Base-by-base conservation (phyloP, 2,113 vertebrate species). In the Mirounga angustirostris region DNA sequence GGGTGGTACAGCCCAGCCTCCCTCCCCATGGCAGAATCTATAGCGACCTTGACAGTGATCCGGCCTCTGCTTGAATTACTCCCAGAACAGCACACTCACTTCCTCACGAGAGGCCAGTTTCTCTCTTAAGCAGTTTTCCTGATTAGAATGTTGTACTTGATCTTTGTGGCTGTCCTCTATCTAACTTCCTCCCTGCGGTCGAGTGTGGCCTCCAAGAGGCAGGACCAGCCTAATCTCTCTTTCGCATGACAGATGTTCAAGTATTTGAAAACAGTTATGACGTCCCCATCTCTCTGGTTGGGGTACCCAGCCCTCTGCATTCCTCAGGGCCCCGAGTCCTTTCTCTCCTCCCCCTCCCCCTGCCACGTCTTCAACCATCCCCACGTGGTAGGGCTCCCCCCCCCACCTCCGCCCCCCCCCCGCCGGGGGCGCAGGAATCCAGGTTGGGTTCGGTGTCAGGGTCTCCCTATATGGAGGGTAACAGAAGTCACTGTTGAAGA, bases 351-450 rank as follows among this genome's bases (percentile, higher is more conserved):
- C 69, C 12, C 15, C 33, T n/a, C 69, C 26, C 26, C 40, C 7
- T 13, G 26, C 22, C 33, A 65, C 54, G 28, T 59, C 28, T 65
- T 26, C 73, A 40, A 6, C 46, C 15, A 46, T 69, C 8, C 14
- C 73, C 50, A 79, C 18, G 15, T 1, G 1, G 4, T 10, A 26
- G 12, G 43, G 7, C 14, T 40, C 54, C 69, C 3, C 14, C n/a
- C n/a, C 2, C 10, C 7, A 1, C 33, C 59, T 18, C 33, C 3
- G 43, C 36, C 18, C n/a, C 0, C 2, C 9, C 59, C 10, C 36
- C 36, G 2, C 36, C 36, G 26, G 36, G 12, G 30, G 22, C 0
- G 50, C 24, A 24, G 3, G 87, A 91, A 74, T 40, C 56, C 56
- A 90, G 78, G 59, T 16, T 4, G 9, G 46, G 21, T 6, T 36